Evolutionary conservation across 2,113 vertebrate species (phyloP), one percentile per base, ranked within the genome.

Genomic region (Pitta sordida): DNA sequence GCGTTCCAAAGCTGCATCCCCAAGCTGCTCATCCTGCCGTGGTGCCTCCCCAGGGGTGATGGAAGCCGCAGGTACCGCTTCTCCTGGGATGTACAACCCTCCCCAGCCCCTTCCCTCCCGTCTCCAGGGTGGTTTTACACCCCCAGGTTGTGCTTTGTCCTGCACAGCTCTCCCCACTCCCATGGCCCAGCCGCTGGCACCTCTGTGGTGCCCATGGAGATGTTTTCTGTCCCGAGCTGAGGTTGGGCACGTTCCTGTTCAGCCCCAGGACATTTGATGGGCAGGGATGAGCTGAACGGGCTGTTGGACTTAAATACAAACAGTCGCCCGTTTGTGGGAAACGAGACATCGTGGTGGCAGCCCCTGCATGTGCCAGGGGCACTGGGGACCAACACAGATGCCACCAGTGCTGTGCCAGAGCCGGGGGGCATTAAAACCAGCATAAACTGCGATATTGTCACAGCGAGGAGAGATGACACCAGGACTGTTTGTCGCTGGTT

Each of bases 361-460:
- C 4, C 56, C 20, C 3, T 20, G 46, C 2, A 2, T 3, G 37
- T 29, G 34, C 6, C 59, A 41, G 63, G 1, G 23, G 48, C 2
- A 2, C 39, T 4, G 3, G 46, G 58, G 32, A 32, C 14, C 10
- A 48, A 13, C 0, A 2, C 22, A 13, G 83, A 4, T 60, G 56
- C 56, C 62, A 32, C 24, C 13, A 1, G 21, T 11, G 39, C 0
- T 14, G 22, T 44, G 36, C 32, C 46, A 27, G 51, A 16, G 1
- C 55, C 20, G 14, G 21, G 9, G 32, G 36, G 12, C 11, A 70
- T 21, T 15, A 10, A 3, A n/a, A 14, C 16, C 2, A 0, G 2
- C 8, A 1, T 3, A 13, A 23, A 13, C 6, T 0, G 5, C 27
- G 60, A 32, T 7, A 7, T 8, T 2, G 3, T 12, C 17, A 10